Base-by-base conservation (phyloP, 2,888 invertebrate genomes). In the Heliconius ethilla region DNA sequence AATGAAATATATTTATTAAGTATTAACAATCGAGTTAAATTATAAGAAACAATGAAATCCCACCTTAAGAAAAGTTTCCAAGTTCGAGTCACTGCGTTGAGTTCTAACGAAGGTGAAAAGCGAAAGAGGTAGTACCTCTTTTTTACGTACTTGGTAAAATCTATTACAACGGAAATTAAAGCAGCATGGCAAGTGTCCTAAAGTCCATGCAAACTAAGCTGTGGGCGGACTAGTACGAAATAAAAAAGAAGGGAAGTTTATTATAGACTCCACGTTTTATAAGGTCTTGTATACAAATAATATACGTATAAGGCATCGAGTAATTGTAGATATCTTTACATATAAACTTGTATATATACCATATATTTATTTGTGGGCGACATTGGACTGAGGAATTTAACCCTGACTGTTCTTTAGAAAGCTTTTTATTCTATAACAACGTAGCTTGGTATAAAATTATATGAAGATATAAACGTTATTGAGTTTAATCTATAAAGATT, bases 391-490 rank as follows among this genome's bases (percentile, higher is more conserved):
- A 73, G 62, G 73, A 63, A 73, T 73, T 73, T 63, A 73, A 40
- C 73, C 73, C 73, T 73, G 73, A 73, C 27, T n/a, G 62, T 40
- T 59, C 40, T 73, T 55, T 37, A 73, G 62, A 73, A 73, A 73
- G 40, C n/a, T 59, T 33, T 33, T 63, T 37, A 59, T 37, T n/a
- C 11, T 33, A 15, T 59, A 55, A 37, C 29, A 72, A 59, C 7
- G n/a, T 69, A 13, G 67, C 25, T 69, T 69, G 40, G 15, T 40
- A n/a, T 13, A n/a, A 37, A 67, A 22, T 22, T 33, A 33, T n/a
- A 15, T n/a, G 59, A 59, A 59, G 10, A 59, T 59, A 59, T n/a
- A 11, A 59, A 59, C 59, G n/a, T 59, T 59, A 59, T 51, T 51
- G 7, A 18, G 18, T 51, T 18, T 18, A 51, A 18, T 51, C 51